Evolutionary conservation across 2,113 vertebrate genomes (phyloP).

Genomic region (Nesogale talazaci): DNA sequence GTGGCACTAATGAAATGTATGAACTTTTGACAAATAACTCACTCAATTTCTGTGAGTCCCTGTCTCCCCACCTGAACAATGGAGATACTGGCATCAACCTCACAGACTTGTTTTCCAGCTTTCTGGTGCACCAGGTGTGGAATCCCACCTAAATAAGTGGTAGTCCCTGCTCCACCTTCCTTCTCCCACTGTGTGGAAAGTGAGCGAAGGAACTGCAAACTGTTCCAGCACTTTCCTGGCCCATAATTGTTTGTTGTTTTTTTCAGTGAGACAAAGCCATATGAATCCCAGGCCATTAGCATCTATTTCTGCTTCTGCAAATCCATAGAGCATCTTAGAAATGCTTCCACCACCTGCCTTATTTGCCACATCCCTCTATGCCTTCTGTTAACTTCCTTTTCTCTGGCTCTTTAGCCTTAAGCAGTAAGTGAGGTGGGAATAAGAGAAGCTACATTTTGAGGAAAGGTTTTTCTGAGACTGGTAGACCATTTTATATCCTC

Average conservation of each 20-base stretch:
- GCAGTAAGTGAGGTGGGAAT: neutral
- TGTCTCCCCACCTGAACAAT: neutral
- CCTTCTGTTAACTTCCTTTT: neutral
- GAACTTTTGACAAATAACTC: neutral
- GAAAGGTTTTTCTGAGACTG: neutral
- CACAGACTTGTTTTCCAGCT: neutral
- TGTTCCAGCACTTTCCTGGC: neutral
- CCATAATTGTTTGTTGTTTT: neutral
- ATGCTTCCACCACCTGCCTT: neutral
- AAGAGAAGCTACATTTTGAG: neutral
- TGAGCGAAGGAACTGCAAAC: neutral
- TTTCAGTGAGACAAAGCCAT: neutral
- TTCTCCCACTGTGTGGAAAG: neutral
- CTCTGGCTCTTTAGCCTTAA: neutral
- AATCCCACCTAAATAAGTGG: neutral
- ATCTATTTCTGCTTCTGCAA: neutral
- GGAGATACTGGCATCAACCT: neutral
- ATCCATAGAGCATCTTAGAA: neutral
- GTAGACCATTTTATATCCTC: neutral
- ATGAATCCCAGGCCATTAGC: slow-evolving; percentile 11
- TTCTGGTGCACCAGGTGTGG: neutral
- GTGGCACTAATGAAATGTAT: neutral
- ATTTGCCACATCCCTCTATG: neutral
- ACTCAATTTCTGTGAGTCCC: neutral
- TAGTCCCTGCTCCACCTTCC: neutral